These are phyloP conservation scores for Pseudomyrmex cubaensis DNA, from an alignment of 1,140 invertebrate species.

Conservation along the genomic window DNA sequence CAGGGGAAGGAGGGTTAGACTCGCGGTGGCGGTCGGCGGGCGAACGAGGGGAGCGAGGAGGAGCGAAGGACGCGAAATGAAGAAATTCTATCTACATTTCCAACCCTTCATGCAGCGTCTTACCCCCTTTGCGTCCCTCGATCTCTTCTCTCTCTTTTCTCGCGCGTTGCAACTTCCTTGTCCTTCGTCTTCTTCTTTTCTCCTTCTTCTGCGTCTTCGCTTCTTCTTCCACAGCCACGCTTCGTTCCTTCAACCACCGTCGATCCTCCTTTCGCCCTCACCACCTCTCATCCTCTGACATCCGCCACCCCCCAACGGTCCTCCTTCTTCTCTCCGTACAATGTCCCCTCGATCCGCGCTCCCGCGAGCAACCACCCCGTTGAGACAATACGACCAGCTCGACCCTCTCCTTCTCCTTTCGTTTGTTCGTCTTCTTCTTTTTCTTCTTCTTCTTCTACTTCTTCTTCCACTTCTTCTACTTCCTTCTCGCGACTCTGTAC, in stretches of 20 bases:
- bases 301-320: slow-evolving; percentile 52
- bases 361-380: slow-evolving; percentile 80
- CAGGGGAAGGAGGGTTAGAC: slow-evolving; percentile 64
- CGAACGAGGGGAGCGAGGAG: slow-evolving; percentile 68
- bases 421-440: slow-evolving; percentile 65
- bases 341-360: slow-evolving; percentile 74
- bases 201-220: slow-evolving; percentile 68
- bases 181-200: slow-evolving; percentile 65
- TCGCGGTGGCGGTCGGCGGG: slow-evolving; percentile 74
- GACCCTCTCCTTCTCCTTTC: slow-evolving; percentile 63
- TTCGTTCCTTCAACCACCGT: slow-evolving; percentile 71
- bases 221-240: slow-evolving; percentile 71
- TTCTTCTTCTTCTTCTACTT: slow-evolving; percentile 61
- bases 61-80: slow-evolving; percentile 84
- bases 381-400: slow-evolving; percentile 82
- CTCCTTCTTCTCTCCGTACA: slow-evolving; percentile 56
- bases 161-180: slow-evolving; percentile 66
- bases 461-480: slow-evolving; percentile 63
- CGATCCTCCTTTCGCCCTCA: slow-evolving; percentile 58
- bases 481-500: slow-evolving; percentile 60
- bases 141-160: slow-evolving; percentile 52
- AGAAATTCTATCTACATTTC: slow-evolving; percentile 86
- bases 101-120: slow-evolving; percentile 85
- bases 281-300: slow-evolving; percentile 54
- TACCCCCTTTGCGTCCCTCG: slow-evolving; percentile 76